These are phyloP conservation scores for Yponomeuta evonymella DNA, from an alignment of 2,888 invertebrate species.

Conservation along the genomic window DNA sequence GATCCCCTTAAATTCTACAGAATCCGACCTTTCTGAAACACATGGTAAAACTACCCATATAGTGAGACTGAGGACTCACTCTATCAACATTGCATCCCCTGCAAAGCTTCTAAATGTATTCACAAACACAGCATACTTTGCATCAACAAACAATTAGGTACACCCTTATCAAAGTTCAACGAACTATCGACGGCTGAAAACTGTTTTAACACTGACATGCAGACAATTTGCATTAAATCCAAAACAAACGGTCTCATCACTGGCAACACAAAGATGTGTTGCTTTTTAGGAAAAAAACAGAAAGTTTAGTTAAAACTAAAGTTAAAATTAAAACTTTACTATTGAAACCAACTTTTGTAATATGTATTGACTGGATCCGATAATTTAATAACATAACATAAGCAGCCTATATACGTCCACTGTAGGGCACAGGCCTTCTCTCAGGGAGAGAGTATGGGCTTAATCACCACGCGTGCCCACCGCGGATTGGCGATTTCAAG, in stretches of 20 bases:
- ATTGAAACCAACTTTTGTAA: too few relatives aligned
- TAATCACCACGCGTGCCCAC: too few relatives aligned
- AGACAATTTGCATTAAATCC: conserved; percentile 1
- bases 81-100: background rate
- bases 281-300: background rate
- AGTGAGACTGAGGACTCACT: background rate
- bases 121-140: background rate
- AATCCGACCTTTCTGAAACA: too few relatives aligned
- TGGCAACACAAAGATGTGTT: background rate
- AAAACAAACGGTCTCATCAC: conserved; percentile 11
- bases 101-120: background rate
- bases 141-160: background rate
- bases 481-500: too few relatives aligned
- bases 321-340: too few relatives aligned
- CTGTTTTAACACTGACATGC: background rate
- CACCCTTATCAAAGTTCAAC: background rate
- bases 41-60: background rate
- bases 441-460: too few relatives aligned
- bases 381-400: too few relatives aligned
- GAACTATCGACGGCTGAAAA: background rate
- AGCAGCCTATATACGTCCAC: too few relatives aligned
- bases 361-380: too few relatives aligned
- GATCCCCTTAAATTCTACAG: too few relatives aligned
- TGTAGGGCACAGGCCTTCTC: too few relatives aligned
- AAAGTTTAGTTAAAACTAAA: background rate